Percentiles rank a stretch among this genome's conserved stretches.
These are phyloP conservation scores for Chelonoidis abingdonii DNA, from an alignment of 2,113 vertebrate species.

Conservation along the genomic window DNA sequence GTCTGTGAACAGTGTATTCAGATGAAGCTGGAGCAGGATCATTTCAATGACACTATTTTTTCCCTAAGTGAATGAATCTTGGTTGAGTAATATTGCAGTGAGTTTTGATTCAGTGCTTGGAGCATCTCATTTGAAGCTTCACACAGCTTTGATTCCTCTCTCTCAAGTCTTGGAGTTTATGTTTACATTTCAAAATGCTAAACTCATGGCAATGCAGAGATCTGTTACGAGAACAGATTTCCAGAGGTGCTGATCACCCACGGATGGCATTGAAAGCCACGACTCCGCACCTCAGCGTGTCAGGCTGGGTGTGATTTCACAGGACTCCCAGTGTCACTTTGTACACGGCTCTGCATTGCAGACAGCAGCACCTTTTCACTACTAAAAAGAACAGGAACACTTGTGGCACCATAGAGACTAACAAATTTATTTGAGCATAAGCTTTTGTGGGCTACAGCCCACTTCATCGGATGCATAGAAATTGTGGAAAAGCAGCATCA, in stretches of 20 bases:
- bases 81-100: background rate
- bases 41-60: background rate
- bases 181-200: background rate
- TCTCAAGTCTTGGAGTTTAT: background rate
- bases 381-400: background rate
- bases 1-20: background rate
- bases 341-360: background rate
- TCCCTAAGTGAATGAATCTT: background rate
- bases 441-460: too few species aligned
- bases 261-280: background rate
- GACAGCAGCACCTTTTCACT: background rate
- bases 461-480: too few species aligned
- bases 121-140: background rate
- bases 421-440: too few species aligned
- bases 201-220: accelerated
- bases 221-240: background rate
- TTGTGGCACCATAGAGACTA: too few species aligned
- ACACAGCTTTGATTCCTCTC: background rate
- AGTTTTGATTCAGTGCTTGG: background rate
- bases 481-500: too few species aligned
- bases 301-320: background rate
- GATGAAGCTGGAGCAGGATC: background rate
- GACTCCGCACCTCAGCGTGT: too few species aligned
- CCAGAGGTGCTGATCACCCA: background rate
- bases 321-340: background rate